Conservation (phyloP, 2,797 vertebrate genomes). For the Cossypha niveicapilla region DNA sequence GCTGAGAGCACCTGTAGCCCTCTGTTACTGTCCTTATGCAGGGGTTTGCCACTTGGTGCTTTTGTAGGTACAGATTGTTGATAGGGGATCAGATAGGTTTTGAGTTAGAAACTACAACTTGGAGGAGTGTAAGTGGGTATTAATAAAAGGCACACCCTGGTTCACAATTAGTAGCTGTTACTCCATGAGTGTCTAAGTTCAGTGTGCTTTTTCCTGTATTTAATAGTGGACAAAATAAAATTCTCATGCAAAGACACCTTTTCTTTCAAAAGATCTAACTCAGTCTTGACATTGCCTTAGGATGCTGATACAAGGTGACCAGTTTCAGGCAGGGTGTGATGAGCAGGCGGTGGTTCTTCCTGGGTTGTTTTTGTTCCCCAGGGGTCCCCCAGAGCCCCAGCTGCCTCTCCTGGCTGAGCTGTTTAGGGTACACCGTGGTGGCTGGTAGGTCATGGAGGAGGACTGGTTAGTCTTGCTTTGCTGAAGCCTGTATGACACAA, state of each 20-base stretch:
- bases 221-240: not conserved
- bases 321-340: not conserved
- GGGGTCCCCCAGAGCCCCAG: not conserved
- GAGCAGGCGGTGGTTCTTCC: not conserved
- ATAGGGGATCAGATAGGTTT: not conserved
- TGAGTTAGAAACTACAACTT: not conserved
- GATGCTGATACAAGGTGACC: not conserved
- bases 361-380: not conserved
- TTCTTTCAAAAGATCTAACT: not conserved
- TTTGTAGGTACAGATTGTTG: not conserved
- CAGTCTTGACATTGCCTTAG: not conserved
- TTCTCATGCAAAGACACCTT: not conserved
- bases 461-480: conserved; percentile 18
- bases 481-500: not conserved
- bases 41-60: not conserved
- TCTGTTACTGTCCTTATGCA: not conserved
- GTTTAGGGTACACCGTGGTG: not conserved
- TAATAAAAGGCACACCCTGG: not conserved
- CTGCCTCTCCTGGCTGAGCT: not conserved
- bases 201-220: not conserved
- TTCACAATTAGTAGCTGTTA: not conserved
- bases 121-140: not conserved
- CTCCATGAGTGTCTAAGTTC: not conserved
- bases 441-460: not conserved
- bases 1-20: not conserved